phyloP scores from a whole-genome alignment of 2,888 invertebrate species.

The Colostygia pectinataria region DNA sequence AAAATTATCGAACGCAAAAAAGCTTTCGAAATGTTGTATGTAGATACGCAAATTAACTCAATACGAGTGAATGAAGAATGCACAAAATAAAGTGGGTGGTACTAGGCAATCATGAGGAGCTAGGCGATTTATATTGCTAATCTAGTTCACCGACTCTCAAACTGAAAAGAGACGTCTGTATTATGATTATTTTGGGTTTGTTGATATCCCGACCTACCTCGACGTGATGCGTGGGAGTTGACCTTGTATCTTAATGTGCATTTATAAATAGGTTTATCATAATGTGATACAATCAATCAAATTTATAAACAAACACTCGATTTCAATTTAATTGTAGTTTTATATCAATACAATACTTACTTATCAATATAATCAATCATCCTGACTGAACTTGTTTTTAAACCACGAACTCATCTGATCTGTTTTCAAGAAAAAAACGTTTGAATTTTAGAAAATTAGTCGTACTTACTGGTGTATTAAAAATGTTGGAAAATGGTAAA shows the following conservation, averaged over 20 bases:
- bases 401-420: no score
- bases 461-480: no score
- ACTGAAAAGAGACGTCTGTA: not conserved
- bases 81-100: slow-evolving; percentile 3
- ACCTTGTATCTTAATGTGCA: slow-evolving; percentile 69
- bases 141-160: slow-evolving; percentile 8
- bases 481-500: no score
- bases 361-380: no score
- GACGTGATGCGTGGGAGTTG: slow-evolving; percentile 60
- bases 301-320: slow-evolving; percentile 30
- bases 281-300: slow-evolving; percentile 43
- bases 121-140: slow-evolving; percentile 5
- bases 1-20: not conserved
- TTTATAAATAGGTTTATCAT: slow-evolving; percentile 71
- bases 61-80: not conserved
- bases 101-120: slow-evolving; percentile 17
- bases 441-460: no score
- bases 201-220: slow-evolving; percentile 74
- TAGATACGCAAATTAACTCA: no score
- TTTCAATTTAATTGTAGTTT: no score
- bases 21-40: not conserved
- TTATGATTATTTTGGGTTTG: slow-evolving; percentile 48
- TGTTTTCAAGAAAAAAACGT: no score
- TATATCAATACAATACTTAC: no score
- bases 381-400: no score